These are phyloP conservation scores for Eptatretus burgeri DNA, from an alignment of 2,113 vertebrate species.

Conservation along the genomic window DNA sequence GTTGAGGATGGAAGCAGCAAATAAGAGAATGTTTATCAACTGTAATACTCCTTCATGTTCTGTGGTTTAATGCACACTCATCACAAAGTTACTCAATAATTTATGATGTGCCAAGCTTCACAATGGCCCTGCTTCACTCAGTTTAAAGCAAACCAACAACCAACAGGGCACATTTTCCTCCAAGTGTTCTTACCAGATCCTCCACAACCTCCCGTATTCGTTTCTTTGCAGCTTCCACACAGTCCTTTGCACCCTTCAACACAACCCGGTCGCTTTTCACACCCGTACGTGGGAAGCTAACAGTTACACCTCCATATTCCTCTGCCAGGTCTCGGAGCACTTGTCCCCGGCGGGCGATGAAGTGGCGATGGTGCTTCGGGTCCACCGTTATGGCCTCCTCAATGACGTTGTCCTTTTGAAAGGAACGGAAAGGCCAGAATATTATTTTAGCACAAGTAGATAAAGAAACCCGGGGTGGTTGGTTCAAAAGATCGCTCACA, in stretches of 20 bases:
- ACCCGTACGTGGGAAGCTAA: conserved; percentile 70
- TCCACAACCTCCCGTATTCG: conserved; percentile 76
- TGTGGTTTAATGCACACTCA: too few relatives aligned
- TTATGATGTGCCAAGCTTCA: too few relatives aligned
- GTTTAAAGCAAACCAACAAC: too few relatives aligned
- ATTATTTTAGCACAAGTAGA: not conserved
- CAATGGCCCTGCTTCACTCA: too few relatives aligned
- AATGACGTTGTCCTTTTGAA: conserved; percentile 47
- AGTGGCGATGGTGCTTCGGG: conserved; percentile 70
- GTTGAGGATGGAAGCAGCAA: not conserved
- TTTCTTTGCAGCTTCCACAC: conserved; percentile 80
- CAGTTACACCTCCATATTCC: conserved; percentile 78
- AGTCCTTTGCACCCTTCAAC: conserved; percentile 88
- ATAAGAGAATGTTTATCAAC: too few relatives aligned
- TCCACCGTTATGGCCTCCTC: conserved; percentile 70
- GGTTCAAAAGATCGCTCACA: not conserved
- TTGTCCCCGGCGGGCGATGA: conserved; percentile 66
- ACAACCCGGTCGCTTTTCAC: conserved; percentile 63
- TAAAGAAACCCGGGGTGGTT: not conserved
- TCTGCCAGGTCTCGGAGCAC: conserved; percentile 71
- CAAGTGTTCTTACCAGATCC: conserved; percentile 35
- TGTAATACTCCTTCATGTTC: too few relatives aligned
- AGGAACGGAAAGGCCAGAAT: not conserved
- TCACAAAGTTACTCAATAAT: too few relatives aligned
- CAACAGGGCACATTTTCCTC: too few relatives aligned